These are phyloP conservation scores for Anoplolepis gracilipes DNA, from an alignment of 1,140 invertebrate genomes.

Conservation along the genomic window DNA sequence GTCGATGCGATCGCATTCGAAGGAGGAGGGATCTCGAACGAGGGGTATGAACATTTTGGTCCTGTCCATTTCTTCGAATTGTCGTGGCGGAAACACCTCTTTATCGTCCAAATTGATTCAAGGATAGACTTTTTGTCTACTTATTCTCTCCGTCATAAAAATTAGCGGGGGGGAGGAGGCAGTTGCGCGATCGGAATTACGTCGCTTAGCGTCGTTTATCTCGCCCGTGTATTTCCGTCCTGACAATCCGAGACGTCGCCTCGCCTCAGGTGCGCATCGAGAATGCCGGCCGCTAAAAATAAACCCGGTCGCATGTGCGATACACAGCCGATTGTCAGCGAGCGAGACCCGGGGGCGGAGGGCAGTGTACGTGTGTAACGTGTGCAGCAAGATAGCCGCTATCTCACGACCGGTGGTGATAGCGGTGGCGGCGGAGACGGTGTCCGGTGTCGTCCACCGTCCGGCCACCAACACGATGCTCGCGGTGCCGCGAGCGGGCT, in stretches of 20 bases:
- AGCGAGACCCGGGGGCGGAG: slow-evolving; percentile 33
- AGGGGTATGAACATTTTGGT: slow-evolving; percentile 26
- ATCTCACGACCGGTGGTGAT: slow-evolving; percentile 68
- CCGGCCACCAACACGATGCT: slow-evolving; percentile 70
- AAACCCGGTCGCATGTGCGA: slow-evolving; percentile 58
- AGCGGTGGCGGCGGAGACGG: slow-evolving; percentile 57
- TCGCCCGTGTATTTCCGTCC: slow-evolving; percentile 37
- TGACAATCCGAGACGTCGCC: slow-evolving; percentile 33
- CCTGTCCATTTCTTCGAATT: slow-evolving; percentile 2
- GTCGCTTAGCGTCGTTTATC: not conserved
- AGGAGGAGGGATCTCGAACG: slow-evolving; percentile 16
- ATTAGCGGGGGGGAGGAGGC: not conserved
- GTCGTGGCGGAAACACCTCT: not conserved
- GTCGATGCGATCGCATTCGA: slow-evolving; percentile 74
- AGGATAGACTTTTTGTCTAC: not conserved
- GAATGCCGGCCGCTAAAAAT: slow-evolving; percentile 73
- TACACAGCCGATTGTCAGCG: slow-evolving; percentile 49
- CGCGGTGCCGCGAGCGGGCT: slow-evolving; percentile 33
- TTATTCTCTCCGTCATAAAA: not conserved
- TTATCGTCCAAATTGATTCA: not conserved
- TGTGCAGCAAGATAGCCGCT: slow-evolving; percentile 69
- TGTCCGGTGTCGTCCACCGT: slow-evolving; percentile 66
- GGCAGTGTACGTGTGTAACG: slow-evolving; percentile 46
- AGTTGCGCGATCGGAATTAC: not conserved
- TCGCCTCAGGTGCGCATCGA: slow-evolving; percentile 61